Percentiles rank a stretch among this genome's conserved stretches.
These are phyloP conservation scores for Actias luna DNA, from an alignment of 2,888 invertebrate genomes.

Conservation along the genomic window DNA sequence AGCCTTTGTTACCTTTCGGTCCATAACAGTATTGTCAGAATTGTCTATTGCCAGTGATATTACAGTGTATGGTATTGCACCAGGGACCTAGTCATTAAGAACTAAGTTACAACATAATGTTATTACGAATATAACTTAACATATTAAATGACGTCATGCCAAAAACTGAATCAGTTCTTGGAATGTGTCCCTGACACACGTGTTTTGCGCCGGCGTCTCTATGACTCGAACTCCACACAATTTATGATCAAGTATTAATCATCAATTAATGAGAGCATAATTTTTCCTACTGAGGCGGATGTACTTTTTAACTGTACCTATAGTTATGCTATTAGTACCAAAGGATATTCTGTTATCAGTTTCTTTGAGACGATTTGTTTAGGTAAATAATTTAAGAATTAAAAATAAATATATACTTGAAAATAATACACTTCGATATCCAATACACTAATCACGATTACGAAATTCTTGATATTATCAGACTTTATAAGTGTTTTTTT, in stretches of 20 bases:
- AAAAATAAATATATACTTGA: not conserved
- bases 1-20: no score
- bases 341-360: not conserved
- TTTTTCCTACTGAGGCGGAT: slow-evolving; percentile 20
- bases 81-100: no score
- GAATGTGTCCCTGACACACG: slow-evolving; percentile 53
- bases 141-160: slow-evolving; percentile 14
- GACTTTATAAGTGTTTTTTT: not conserved
- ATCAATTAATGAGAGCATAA: slow-evolving; percentile 49
- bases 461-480: not conserved
- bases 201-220: slow-evolving; percentile 49
- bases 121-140: not conserved
- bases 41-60: no score
- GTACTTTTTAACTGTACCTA: slow-evolving; percentile 29
- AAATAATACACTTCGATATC: not conserved
- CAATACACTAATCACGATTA: no score
- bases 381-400: not conserved
- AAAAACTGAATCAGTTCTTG: slow-evolving; percentile 43
- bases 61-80: no score
- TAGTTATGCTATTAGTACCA: not conserved
- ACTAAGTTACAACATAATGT: not conserved
- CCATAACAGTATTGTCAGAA: no score
- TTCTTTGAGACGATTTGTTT: not conserved
- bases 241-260: slow-evolving; percentile 69
- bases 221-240: slow-evolving; percentile 50